Conservation (phyloP, 1,140 invertebrate genomes). For the Lamellibrachia luymesi region DNA sequence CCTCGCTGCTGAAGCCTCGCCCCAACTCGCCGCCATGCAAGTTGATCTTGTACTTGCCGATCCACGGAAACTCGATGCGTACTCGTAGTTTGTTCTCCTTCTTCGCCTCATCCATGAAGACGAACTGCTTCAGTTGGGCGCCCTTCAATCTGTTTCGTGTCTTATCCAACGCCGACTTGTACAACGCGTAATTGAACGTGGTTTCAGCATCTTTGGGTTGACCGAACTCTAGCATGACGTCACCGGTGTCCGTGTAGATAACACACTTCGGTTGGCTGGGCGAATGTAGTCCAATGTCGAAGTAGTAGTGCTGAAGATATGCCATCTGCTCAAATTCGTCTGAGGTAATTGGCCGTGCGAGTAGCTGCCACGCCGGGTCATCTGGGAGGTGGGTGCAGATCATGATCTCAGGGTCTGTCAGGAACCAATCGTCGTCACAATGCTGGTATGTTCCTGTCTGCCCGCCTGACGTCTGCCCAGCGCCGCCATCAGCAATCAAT, state of each 20-base stretch:
- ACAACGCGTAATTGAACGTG: constrained; percentile 17
- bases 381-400: constrained; percentile 28
- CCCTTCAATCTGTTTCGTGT: constrained; percentile 18
- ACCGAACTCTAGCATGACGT: constrained; percentile 21
- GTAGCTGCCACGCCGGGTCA: constrained; percentile 25
- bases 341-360: constrained; percentile 26
- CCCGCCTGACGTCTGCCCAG: not conserved
- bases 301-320: constrained; percentile 19
- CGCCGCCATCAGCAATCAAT: not conserved
- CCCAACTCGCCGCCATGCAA: constrained; percentile 13
- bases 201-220: not conserved
- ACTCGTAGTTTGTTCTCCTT: constrained; percentile 4
- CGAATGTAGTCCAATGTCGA: constrained; percentile 21
- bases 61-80: constrained; percentile 22
- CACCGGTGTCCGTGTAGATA: constrained; percentile 16
- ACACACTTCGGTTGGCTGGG: constrained; percentile 22
- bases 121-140: constrained; percentile 22
- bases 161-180: constrained; percentile 15
- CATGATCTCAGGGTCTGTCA: constrained; percentile 29
- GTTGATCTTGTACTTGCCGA: constrained; percentile 26
- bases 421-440: constrained; percentile 29
- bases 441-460: constrained; percentile 6
- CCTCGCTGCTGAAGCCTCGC: constrained; percentile 22
- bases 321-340: constrained; percentile 31
- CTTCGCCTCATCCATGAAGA: constrained; percentile 21